Base-by-base conservation (phyloP, 2,797 vertebrate genomes). In the Thaleichthys pacificus region DNA sequence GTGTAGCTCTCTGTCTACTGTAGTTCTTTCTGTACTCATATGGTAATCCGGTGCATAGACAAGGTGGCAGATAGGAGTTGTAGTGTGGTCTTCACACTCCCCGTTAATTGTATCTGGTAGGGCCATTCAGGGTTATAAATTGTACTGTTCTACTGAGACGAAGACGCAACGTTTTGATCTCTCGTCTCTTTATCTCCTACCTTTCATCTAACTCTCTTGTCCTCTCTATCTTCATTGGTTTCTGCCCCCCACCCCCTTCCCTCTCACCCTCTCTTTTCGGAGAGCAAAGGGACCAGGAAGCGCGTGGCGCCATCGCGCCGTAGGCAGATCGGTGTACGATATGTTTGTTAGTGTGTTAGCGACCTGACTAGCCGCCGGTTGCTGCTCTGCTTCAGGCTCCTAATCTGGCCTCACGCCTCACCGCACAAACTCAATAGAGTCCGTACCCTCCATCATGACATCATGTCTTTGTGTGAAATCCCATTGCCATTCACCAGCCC, bases 381-480 rank as follows among this genome's bases (percentile, higher is more conserved):
- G 89, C 84, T 83, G 84, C 85, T 66, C 91, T 94, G 92, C 92
- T 93, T 94, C 94, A 91, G 82, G 91, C 88, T 90, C 91, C 93
- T 93, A 94, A 93, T 94, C 91, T 91, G 83, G 88, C 86, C 90
- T 95, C 92, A 95, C 86, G 96, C 93, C 94, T 96, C 95, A 96
- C 82, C 90, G 93, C 91, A 89, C 90, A 76, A 73, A 76, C 83
- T 96, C 94, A 96, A 96, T 95, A 92, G 94, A 80, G 85, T 84
- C 89, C 85, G 74, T 92, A 80, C 86, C 93, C 93, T 94, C 91
- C 89, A 92, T 89, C 94, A 96, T 97, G 95, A 97, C 95, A 95
- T 94, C 93, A 95, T 94, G 88, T 96, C 95, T 96, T 93, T 93
- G 91, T 87, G 92, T 92, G 86, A 96, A 95, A 98, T 97, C 95